Evolutionary conservation across 2,797 vertebrate genomes (phyloP).

Genomic region (Poecile montanus): DNA sequence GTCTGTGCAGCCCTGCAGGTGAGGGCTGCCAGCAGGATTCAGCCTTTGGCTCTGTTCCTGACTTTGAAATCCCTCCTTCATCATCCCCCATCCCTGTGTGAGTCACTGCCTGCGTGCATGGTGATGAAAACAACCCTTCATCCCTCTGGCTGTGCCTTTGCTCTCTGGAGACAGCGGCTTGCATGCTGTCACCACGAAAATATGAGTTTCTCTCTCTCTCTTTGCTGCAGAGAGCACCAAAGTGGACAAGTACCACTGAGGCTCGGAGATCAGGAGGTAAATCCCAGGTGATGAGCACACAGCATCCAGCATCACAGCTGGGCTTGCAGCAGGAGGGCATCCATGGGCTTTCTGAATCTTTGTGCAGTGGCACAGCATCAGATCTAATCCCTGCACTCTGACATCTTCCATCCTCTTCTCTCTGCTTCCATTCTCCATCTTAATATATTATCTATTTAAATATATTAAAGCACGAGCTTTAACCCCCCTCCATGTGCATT

Average conservation of each 20-base stretch:
- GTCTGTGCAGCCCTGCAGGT: background rate
- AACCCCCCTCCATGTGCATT: fast-evolving
- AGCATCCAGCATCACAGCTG: fast-evolving
- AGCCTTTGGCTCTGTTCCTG: background rate
- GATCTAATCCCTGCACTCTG: background rate
- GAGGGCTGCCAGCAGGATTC: background rate
- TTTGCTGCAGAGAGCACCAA: background rate
- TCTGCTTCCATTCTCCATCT: background rate
- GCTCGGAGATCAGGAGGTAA: background rate
- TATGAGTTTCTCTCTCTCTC: background rate
- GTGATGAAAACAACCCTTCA: background rate
- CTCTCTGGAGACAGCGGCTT: background rate
- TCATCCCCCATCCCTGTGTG: background rate
- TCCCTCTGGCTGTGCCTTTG: background rate
- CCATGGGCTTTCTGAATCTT: background rate
- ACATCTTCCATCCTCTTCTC: background rate
- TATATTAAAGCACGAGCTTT: background rate
- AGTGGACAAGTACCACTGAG: background rate
- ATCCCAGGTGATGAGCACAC: background rate
- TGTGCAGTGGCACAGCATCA: background rate
- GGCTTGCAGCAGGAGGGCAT: background rate
- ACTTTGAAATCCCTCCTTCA: background rate
- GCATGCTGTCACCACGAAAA: background rate
- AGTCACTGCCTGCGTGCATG: background rate
- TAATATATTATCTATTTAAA: background rate